phyloP scores from a whole-genome alignment of 1,140 invertebrate species.

The Pachyrhynchus sulphureomaculatus region DNA sequence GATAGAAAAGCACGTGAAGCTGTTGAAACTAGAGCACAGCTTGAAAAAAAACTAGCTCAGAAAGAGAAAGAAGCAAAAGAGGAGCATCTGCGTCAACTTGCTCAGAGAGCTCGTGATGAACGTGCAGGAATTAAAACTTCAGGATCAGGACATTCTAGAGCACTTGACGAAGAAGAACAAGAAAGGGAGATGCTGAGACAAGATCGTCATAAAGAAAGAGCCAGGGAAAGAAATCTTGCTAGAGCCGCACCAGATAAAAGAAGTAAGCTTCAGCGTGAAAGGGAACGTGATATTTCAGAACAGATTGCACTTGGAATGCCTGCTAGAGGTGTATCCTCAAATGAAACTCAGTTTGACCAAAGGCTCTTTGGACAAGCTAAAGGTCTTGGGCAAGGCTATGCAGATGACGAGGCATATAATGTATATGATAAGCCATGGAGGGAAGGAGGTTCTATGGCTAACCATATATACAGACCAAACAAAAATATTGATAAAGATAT shows the following conservation, averaged over 20 bases:
- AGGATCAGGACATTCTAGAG: constrained; percentile 45
- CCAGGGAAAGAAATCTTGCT: constrained; percentile 89
- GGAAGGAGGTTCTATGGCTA: constrained; percentile 76
- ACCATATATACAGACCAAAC: constrained; percentile 90
- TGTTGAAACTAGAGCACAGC: constrained; percentile 92
- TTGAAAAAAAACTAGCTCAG: constrained; percentile 95
- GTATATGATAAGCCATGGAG: constrained; percentile 97
- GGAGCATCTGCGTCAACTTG: constrained; percentile 87
- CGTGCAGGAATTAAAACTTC: constrained; percentile 76
- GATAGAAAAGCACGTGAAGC: constrained; percentile 96
- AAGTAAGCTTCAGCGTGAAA: constrained; percentile 84
- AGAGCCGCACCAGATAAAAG: constrained; percentile 93
- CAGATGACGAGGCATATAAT: constrained; percentile 96
- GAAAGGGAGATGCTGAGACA: constrained; percentile 89
- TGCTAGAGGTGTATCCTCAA: constrained; percentile 71
- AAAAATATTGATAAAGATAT: constrained; percentile 88
- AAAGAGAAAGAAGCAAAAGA: constrained; percentile 99
- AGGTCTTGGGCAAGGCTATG: constrained; percentile 91
- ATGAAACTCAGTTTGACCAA: constrained; percentile 93
- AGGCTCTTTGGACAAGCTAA: constrained; percentile 93
- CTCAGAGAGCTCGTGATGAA: constrained; percentile 94
- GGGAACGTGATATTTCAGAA: constrained; percentile 97
- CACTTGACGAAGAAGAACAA: constrained; percentile 66
- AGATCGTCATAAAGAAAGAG: constrained; percentile 89
- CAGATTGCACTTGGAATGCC: constrained; percentile 97